A percentile compares a stretch with the other conserved stretches of the same genome.
Evolutionary conservation across 2,113 vertebrate genomes (phyloP).

Genomic region (Hepsetus odoe): DNA sequence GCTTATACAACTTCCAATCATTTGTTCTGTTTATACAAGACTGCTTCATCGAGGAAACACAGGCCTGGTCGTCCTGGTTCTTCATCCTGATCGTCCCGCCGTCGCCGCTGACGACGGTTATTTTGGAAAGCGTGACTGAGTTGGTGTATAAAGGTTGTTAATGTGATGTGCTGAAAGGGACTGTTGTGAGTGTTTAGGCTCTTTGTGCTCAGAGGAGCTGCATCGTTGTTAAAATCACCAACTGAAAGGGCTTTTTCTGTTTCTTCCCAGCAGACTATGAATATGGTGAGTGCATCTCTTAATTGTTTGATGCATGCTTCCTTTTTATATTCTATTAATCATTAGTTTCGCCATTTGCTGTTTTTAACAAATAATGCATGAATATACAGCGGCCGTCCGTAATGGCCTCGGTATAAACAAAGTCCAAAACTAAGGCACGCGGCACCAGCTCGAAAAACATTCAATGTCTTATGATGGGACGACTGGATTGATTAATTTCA

Average conservation of each 20-base stretch:
- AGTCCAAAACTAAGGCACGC: too few relatives aligned
- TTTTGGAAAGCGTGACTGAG: too few relatives aligned
- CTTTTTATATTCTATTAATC: background rate
- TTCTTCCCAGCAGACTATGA: constrained; percentile 37
- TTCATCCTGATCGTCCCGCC: background rate
- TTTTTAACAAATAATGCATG: constrained; percentile 10
- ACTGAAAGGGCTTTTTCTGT: background rate
- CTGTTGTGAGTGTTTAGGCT: background rate
- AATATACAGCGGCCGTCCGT: background rate
- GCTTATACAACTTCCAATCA: too few relatives aligned
- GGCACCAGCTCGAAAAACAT: too few relatives aligned
- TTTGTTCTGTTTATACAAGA: too few relatives aligned
- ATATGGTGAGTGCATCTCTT: constrained; percentile 38
- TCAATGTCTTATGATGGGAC: too few relatives aligned
- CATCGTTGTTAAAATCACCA: constrained; percentile 12
- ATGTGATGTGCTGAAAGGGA: background rate
- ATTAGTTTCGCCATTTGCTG: constrained; percentile 22
- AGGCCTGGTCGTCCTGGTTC: background rate
- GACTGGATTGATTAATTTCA: too few relatives aligned
- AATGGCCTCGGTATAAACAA: constrained; percentile 9
- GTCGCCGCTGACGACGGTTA: background rate
- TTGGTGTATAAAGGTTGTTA: background rate
- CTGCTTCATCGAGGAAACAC: background rate
- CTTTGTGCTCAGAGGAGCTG: background rate
- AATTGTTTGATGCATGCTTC: constrained; percentile 17